phyloP scores from a whole-genome alignment of 2,113 vertebrate species.

The Boleophthalmus pectinirostris region DNA sequence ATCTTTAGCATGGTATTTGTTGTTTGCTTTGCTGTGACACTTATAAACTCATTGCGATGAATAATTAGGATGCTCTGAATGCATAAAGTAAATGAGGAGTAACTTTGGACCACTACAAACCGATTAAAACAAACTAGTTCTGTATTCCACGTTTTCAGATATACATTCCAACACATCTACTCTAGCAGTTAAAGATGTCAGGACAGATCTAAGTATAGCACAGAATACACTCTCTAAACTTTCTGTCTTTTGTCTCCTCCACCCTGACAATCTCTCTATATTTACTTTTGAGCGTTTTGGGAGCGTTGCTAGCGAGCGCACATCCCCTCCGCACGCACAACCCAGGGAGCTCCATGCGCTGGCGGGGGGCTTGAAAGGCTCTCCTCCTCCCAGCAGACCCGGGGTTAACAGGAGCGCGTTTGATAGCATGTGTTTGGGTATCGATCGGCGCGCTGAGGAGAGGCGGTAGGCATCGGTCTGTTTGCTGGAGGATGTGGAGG shows the following conservation, averaged over 20 bases:
- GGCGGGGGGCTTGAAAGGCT: constrained; percentile 72
- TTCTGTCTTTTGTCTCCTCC: constrained; percentile 37
- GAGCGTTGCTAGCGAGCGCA: constrained; percentile 48
- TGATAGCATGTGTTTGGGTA: constrained; percentile 70
- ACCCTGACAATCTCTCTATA: constrained; percentile 42
- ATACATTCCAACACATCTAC: neutral
- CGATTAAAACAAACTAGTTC: too few species aligned
- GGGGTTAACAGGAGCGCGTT: constrained; percentile 73
- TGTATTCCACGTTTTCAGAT: too few species aligned
- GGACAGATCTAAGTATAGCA: neutral
- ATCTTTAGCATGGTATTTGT: too few species aligned
- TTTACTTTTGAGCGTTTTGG: constrained; percentile 59
- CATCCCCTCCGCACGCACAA: constrained; percentile 69
- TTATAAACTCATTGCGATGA: too few species aligned
- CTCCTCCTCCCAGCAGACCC: constrained; percentile 73
- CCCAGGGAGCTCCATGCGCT: constrained; percentile 71
- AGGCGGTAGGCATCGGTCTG: constrained; percentile 70
- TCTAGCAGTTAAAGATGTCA: neutral
- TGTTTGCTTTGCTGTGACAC: too few species aligned
- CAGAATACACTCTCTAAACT: neutral
- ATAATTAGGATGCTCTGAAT: too few species aligned
- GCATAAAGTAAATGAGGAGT: too few species aligned
- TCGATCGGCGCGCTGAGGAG: constrained; percentile 69
- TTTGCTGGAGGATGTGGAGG: constrained; percentile 75
- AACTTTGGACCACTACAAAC: too few species aligned